Evolutionary conservation across 2,113 vertebrate genomes (phyloP), one percentile per base, ranked within the genome.

Genomic region (Ranitomeya variabilis): DNA sequence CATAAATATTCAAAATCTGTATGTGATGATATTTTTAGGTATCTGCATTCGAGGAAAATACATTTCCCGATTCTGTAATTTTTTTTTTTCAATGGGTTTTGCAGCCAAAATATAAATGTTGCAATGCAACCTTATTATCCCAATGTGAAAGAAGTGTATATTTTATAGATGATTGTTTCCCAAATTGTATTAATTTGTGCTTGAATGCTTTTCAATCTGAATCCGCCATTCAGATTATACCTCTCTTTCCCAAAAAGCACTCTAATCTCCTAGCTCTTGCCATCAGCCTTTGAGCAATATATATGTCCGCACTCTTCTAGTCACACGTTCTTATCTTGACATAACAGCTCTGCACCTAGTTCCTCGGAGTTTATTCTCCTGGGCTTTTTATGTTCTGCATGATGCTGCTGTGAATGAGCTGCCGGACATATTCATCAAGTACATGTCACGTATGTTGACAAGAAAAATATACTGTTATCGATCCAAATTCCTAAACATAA

Each of bases 291-390:
- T 66, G 12, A 64, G 19, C 57, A 62, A 62, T 54, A 67, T 67
- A 83, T 83, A 83, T 83, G 51, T 83, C 73, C 37, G 18, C 57
- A 45, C 85, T 51, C 31, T 78, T 86, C 73, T 21, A 76, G 71
- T 86, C 73, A 62, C 71, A 62, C 73, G 52, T 86, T 78, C 85
- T 86, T 86, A 86, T 86, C 85, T 86, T 86, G 85, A 74, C 57
- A 77, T 86, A 60, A 16, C 85, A 78, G 57, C 19, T 52, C 73
- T 86, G 59, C 59, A 86, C 55, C 73, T 55, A 52, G 73, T 64
- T 37, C 54, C 4, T 86, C 59, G 78, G 81, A 67, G 45, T 51
- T 76, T 52, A 64, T 59, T 78, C 71, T 76, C 67, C 57, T 45
- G 73, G 73, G 71, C 55, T 15, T 74, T 73, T 14, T 73, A 74